These are phyloP conservation scores for Melanotaenia boesemani DNA, from an alignment of 2,797 vertebrate species.

Conservation along the genomic window DNA sequence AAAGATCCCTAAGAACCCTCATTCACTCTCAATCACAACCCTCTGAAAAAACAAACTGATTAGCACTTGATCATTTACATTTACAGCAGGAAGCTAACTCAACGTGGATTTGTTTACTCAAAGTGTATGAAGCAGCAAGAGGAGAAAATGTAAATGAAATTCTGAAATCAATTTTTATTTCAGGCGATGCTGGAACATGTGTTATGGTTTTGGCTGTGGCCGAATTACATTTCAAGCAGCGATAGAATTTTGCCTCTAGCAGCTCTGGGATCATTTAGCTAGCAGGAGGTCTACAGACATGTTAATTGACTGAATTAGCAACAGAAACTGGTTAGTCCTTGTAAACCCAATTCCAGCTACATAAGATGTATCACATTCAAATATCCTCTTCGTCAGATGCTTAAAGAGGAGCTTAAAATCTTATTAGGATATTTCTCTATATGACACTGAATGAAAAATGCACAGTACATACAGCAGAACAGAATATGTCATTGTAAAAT, in stretches of 20 bases:
- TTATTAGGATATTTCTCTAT: constrained; percentile 41
- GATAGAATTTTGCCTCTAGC: constrained; percentile 35
- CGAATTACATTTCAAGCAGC: constrained; percentile 53
- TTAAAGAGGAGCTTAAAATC: constrained; percentile 13
- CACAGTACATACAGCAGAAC: constrained; percentile 30
- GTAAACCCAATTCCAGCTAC: constrained; percentile 30
- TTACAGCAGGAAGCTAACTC: constrained; percentile 48
- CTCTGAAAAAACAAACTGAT: constrained; percentile 50
- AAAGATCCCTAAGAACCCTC: constrained; percentile 15
- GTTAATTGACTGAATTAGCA: constrained; percentile 55
- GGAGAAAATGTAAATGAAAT: constrained; percentile 65
- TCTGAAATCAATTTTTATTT: constrained; percentile 71
- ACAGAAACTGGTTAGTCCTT: constrained; percentile 35
- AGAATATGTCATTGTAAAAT: constrained; percentile 60
- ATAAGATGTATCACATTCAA: constrained; percentile 24
- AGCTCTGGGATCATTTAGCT: constrained; percentile 45
- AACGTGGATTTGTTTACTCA: constrained; percentile 33
- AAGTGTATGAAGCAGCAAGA: constrained; percentile 32
- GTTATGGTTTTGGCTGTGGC: constrained; percentile 34
- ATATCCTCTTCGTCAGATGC: constrained; percentile 17
- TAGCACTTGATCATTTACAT: constrained; percentile 57
- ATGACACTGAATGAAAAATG: constrained; percentile 38
- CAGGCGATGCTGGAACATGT: constrained; percentile 41
- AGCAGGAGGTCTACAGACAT: constrained; percentile 32
- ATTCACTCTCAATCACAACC: constrained; percentile 14